These are phyloP conservation scores for Cryptops parisi DNA, from an alignment of 2,888 invertebrate genomes.

Conservation along the genomic window DNA sequence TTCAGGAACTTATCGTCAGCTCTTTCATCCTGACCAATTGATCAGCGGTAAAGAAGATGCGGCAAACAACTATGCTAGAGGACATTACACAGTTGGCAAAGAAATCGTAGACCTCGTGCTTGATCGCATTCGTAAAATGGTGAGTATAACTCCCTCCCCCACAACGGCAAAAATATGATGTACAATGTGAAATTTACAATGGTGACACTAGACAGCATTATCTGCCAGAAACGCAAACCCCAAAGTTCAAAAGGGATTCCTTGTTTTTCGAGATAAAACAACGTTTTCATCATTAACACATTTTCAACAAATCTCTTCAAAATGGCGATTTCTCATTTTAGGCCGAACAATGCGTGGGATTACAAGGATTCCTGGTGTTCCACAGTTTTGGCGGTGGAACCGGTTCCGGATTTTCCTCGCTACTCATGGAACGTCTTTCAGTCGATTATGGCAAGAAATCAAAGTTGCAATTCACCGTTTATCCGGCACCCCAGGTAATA, in stretches of 20 bases:
- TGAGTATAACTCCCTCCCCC: too few species aligned
- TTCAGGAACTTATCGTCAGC: slow-evolving; percentile 83
- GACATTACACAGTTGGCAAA: slow-evolving; percentile 13
- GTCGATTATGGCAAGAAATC: slow-evolving; percentile 76
- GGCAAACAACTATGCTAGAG: slow-evolving; percentile 94
- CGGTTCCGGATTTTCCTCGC: slow-evolving; percentile 30
- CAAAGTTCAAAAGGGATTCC: too few species aligned
- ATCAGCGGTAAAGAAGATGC: slow-evolving; percentile 96
- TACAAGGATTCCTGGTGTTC: slow-evolving; percentile 30
- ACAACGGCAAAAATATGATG: too few species aligned
- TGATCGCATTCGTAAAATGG: slow-evolving; percentile 37
- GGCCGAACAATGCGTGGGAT: slow-evolving; percentile 28
- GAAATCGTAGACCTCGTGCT: slow-evolving; percentile 43
- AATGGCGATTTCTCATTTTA: too few species aligned
- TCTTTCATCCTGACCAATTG: slow-evolving; percentile 95
- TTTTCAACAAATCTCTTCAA: too few species aligned
- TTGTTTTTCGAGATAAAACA: too few species aligned
- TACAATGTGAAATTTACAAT: too few species aligned
- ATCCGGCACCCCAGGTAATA: slow-evolving; percentile 74
- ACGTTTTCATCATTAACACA: too few species aligned
- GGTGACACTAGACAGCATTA: too few species aligned
- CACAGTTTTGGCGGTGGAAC: slow-evolving; percentile 29
- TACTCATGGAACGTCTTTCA: slow-evolving; percentile 68
- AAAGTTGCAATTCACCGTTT: slow-evolving; percentile 77
- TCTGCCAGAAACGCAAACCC: too few species aligned